These are phyloP conservation scores for Bombus picipes DNA, from an alignment of 1,140 invertebrate species.

Conservation along the genomic window DNA sequence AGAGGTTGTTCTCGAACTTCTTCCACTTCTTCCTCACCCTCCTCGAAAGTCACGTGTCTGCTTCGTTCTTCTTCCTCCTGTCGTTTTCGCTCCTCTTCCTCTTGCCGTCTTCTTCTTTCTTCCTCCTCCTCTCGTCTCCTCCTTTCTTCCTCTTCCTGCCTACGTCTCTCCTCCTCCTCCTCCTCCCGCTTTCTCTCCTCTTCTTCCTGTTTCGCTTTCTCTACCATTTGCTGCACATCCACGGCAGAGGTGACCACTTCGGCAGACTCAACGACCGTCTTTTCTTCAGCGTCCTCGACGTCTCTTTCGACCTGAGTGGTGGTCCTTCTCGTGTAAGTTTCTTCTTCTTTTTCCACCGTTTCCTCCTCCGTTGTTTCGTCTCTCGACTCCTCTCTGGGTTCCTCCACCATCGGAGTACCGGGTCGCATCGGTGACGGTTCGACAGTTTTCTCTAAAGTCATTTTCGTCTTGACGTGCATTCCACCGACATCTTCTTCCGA, in stretches of 20 bases:
- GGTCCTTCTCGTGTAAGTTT: slow-evolving; percentile 21
- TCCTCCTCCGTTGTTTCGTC: neutral
- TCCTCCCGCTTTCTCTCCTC: slow-evolving; percentile 69
- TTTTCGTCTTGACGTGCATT: slow-evolving; percentile 78
- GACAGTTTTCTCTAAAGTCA: slow-evolving; percentile 79
- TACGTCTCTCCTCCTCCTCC: slow-evolving; percentile 71
- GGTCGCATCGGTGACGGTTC: slow-evolving; percentile 69
- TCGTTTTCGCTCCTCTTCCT: slow-evolving; percentile 64
- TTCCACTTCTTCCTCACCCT: slow-evolving; percentile 57
- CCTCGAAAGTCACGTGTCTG: slow-evolving; percentile 66
- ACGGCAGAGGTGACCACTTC: slow-evolving; percentile 75
- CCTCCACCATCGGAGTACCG: slow-evolving; percentile 3
- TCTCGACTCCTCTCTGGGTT: neutral
- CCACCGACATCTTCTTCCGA: slow-evolving; percentile 78
- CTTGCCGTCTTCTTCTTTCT: slow-evolving; percentile 60
- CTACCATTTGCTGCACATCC: slow-evolving; percentile 76
- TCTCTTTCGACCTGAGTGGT: slow-evolving; percentile 60
- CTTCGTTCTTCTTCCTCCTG: slow-evolving; percentile 70
- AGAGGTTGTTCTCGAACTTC: slow-evolving; percentile 58
- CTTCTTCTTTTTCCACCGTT: neutral
- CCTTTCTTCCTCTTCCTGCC: slow-evolving; percentile 69
- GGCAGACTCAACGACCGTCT: slow-evolving; percentile 67
- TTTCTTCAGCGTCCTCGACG: slow-evolving; percentile 61
- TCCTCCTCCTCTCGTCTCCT: slow-evolving; percentile 67
- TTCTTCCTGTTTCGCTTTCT: slow-evolving; percentile 74